Percentiles rank a stretch among this genome's conserved stretches.
Evolutionary conservation across 2,797 vertebrate species (phyloP).

Genomic region (Leptodactylus fallax): DNA sequence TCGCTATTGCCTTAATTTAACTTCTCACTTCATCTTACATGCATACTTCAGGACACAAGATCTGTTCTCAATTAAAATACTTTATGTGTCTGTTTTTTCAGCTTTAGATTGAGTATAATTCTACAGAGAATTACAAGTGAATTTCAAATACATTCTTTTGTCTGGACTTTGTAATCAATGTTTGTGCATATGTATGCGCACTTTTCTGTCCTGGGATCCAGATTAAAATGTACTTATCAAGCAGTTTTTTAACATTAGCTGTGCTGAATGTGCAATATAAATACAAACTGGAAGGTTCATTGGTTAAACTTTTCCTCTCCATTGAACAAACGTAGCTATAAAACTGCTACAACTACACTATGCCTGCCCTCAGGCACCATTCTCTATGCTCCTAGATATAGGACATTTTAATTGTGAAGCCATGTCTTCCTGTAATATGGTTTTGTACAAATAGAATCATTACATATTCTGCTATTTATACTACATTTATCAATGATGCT

Average conservation of each 20-base stretch:
- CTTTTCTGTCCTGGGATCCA: background rate
- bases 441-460: no score
- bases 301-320: background rate
- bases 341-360: background rate
- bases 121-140: constrained; percentile 49
- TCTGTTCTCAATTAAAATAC: constrained; percentile 56
- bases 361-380: background rate
- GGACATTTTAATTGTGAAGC: background rate
- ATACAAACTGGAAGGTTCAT: background rate
- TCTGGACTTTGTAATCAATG: constrained; percentile 32
- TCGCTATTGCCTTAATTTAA: constrained; percentile 36
- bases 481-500: no score
- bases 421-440: no score
- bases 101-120: constrained; percentile 52
- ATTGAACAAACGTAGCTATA: background rate
- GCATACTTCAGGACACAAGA: constrained; percentile 42
- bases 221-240: constrained; percentile 19
- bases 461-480: no score
- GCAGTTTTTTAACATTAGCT: background rate
- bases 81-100: constrained; percentile 52
- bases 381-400: background rate
- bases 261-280: background rate
- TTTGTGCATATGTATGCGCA: constrained; percentile 2
- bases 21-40: constrained; percentile 55
- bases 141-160: constrained; percentile 46